Evolutionary conservation across 2,797 vertebrate genomes (phyloP).

Genomic region (Morelia viridis): DNA sequence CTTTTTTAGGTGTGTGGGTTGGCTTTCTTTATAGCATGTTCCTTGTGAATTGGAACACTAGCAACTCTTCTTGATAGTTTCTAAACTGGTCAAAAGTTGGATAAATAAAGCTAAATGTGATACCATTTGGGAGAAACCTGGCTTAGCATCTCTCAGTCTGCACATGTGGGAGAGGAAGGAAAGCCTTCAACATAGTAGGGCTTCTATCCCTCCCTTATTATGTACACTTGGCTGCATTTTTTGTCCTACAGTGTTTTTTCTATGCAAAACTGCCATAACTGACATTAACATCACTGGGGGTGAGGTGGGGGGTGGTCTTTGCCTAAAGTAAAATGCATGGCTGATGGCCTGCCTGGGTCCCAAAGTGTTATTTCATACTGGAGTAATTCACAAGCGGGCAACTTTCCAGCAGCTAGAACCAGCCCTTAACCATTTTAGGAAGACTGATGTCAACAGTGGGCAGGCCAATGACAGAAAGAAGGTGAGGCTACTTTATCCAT

Average conservation of each 20-base stretch:
- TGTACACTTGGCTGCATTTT: not conserved
- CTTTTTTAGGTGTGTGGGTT: not conserved
- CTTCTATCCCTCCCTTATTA: not conserved
- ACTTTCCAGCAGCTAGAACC: not conserved
- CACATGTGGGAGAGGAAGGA: not conserved
- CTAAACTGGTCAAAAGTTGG: not conserved
- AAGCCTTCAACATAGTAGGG: not conserved
- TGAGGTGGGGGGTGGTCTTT: not conserved
- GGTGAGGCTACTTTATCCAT: not conserved
- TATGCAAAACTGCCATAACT: slow-evolving; percentile 18
- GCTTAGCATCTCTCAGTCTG: slow-evolving; percentile 40
- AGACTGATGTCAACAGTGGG: not conserved
- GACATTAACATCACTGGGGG: slow-evolving; percentile 25
- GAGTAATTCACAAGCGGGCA: slow-evolving; percentile 10
- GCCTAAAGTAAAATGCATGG: not conserved
- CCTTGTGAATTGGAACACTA: not conserved
- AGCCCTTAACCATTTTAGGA: not conserved
- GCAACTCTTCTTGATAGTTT: not conserved
- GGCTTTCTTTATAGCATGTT: not conserved
- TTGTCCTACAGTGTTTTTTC: not conserved
- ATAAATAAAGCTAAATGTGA: slow-evolving; percentile 28
- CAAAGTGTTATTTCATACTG: not conserved
- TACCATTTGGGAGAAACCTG: slow-evolving; percentile 49
- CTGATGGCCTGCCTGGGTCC: slow-evolving; percentile 25
- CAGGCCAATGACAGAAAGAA: not conserved